Evolutionary conservation across 2,888 invertebrate genomes (phyloP).

Genomic region (Adineta ricciae): DNA sequence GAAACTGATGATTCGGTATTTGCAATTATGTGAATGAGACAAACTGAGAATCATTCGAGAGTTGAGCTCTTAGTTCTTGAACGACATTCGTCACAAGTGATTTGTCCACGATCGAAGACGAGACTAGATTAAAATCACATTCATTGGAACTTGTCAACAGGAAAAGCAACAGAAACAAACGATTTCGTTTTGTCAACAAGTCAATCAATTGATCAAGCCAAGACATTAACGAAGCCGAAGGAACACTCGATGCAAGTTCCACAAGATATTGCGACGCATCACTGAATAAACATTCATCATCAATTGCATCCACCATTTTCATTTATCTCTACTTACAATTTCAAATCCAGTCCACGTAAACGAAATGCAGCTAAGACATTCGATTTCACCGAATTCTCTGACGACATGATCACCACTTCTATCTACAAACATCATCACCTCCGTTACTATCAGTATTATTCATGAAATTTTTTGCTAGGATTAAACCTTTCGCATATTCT

Average conservation of each 20-base stretch:
- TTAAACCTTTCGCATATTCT: background rate
- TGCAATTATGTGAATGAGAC: background rate
- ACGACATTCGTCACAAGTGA: background rate
- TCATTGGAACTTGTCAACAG: too few relatives aligned
- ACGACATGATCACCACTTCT: background rate
- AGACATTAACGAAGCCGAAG: background rate
- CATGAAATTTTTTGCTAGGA: background rate
- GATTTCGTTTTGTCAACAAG: constrained; percentile 29
- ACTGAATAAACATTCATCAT: background rate
- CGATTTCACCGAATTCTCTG: background rate
- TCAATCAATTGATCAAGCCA: constrained; percentile 64
- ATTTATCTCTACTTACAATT: background rate
- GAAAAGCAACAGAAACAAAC: background rate
- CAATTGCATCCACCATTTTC: background rate
- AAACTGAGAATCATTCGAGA: constrained; percentile 17
- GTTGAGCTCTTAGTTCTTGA: background rate
- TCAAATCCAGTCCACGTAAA: constrained; percentile 6
- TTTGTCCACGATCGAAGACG: background rate
- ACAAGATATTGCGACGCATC: constrained; percentile 2
- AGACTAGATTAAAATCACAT: background rate
- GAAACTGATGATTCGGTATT: too few relatives aligned
- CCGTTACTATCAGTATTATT: background rate
- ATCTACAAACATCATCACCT: background rate
- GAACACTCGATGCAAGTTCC: background rate
- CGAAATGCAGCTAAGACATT: background rate